Percentiles rank a stretch among this genome's conserved stretches.
These are phyloP conservation scores for Chaetura pelagica DNA, from an alignment of 2,113 vertebrate species.

Conservation along the genomic window DNA sequence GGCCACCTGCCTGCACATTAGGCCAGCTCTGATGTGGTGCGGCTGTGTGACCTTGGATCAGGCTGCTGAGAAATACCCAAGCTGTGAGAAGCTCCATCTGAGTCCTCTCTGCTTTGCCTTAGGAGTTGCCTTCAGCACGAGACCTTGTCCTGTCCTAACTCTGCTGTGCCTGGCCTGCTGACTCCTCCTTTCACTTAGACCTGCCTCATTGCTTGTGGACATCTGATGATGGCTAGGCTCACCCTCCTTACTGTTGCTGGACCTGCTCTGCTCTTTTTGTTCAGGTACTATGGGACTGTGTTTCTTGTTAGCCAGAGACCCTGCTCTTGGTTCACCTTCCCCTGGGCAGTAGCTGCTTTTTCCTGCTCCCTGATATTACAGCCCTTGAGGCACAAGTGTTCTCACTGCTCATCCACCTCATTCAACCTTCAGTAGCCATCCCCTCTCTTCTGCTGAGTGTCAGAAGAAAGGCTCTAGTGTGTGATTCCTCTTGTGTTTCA, in stretches of 20 bases:
- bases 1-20: background rate
- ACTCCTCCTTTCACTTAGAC: background rate
- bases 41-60: background rate
- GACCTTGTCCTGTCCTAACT: background rate
- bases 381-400: background rate
- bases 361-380: background rate
- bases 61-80: background rate
- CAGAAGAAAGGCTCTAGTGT: background rate
- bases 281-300: background rate
- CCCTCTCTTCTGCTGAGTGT: background rate
- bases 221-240: background rate
- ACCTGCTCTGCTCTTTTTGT: background rate
- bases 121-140: background rate
- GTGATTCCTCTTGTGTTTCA: background rate
- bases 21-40: background rate
- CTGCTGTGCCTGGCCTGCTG: rapidly evolving
- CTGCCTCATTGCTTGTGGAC: background rate
- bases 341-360: background rate
- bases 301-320: background rate
- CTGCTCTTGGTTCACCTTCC: background rate
- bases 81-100: background rate
- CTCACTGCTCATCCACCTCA: background rate
- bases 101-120: background rate
- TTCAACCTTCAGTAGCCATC: background rate
- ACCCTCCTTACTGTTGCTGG: background rate